Evolutionary conservation across 2,888 invertebrate species (phyloP), one percentile per base, ranked within the genome.

Genomic region (Stictocephala bisonia): DNA sequence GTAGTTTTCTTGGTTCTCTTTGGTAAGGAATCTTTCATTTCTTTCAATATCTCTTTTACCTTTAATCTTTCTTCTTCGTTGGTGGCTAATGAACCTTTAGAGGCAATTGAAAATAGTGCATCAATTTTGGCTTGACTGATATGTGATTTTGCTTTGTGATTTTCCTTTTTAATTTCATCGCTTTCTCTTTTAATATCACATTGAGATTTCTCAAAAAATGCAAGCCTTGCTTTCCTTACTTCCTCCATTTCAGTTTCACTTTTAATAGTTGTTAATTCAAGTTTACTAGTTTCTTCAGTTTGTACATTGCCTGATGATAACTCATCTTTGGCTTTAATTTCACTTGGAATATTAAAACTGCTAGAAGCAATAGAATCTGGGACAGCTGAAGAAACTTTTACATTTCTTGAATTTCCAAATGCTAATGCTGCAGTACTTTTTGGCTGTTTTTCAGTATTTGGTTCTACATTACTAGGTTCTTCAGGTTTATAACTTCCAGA

Each of bases 11-110:
- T 78, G 26, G 75, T 64, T 78, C 88, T 86, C 80, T 89, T 90
- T 0, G 91, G 90, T 74, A 92, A 83, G 11, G 91, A 91, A 82
- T 92, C 88, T 83, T 91, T 92, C 90, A 92, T 91, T 85, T 92
- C 91, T 80, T 91, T 91, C 76, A 92, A 83, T 88, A 91, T 90
- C 83, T 90, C 90, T 81, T 89, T 89, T 27, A 92, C 83, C 81
- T 84, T 75, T 31, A 71, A 71, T 71, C 73, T 74, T 74, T 79
- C 73, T 60, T 76, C 75, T 71, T 77, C 76, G 31, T 76, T 78
- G 35, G 76, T 69, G 6, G 69, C 70, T 71, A 71, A 27, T 20
- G 70, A 58, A 20, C 58, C 58, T 71, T 71, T 71, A 7, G 64
- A 41, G 56, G 51, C 70, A 24, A 56, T 56, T 4, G 56, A 40